A percentile compares a stretch with the other conserved stretches of the same genome.
Evolutionary conservation across 1,140 invertebrate species (phyloP).

Genomic region (Drosophila funebris): DNA sequence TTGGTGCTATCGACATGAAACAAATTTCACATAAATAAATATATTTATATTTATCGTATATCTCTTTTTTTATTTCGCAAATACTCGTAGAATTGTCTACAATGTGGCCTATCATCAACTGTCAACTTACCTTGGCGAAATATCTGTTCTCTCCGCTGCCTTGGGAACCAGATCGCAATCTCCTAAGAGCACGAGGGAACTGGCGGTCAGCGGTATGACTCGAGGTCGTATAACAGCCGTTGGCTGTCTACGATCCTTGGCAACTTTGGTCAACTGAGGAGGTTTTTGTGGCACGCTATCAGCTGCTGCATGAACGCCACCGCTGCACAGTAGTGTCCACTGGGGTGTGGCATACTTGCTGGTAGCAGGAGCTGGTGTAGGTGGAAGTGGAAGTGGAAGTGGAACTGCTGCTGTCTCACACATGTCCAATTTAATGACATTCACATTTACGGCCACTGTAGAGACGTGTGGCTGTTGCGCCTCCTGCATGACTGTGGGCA

Average conservation of each 20-base stretch:
- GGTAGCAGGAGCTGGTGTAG: background rate
- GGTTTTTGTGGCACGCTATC: background rate
- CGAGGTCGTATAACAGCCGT: constrained; percentile 47
- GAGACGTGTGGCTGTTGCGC: constrained; percentile 39
- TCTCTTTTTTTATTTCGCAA: background rate
- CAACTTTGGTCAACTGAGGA: background rate
- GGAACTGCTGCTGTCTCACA: constrained; percentile 2
- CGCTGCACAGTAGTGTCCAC: constrained; percentile 67
- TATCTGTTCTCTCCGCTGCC: background rate
- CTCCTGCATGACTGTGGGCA: background rate
- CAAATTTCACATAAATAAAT: constrained; percentile 14
- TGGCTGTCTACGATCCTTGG: constrained; percentile 29
- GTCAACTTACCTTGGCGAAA: constrained; percentile 21
- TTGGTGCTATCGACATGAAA: background rate
- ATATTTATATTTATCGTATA: constrained; percentile 1
- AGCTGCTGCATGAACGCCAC: constrained; percentile 32
- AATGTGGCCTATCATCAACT: background rate
- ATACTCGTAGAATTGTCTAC: background rate
- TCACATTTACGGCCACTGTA: constrained; percentile 51
- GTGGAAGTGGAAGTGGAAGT: background rate
- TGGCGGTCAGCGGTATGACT: constrained; percentile 46
- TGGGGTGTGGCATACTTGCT: constrained; percentile 24
- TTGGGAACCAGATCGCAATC: constrained; percentile 42
- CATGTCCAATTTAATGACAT: constrained; percentile 22
- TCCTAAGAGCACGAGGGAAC: constrained; percentile 56